Conservation (phyloP, 2,888 invertebrate genomes). For the Aplocera efformata region DNA sequence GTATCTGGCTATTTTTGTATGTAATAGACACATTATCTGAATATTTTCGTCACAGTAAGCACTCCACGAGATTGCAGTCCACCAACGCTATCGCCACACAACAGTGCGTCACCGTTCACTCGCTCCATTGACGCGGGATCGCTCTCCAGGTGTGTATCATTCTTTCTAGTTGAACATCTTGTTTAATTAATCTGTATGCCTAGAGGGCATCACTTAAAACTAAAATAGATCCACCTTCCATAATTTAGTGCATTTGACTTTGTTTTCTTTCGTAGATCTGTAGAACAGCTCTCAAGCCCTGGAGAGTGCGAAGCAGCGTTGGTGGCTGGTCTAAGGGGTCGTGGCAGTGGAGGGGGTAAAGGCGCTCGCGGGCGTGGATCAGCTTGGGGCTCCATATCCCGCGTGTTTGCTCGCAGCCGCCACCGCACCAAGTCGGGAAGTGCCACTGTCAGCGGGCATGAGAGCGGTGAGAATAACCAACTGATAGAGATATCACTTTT, state of each 20-base stretch:
- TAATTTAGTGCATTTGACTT: too few species aligned
- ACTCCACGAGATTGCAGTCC: slow-evolving; percentile 92
- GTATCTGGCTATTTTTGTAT: too few species aligned
- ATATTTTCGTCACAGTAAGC: slow-evolving; percentile 77
- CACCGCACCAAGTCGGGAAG: slow-evolving; percentile 89
- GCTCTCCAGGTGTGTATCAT: slow-evolving; percentile 78
- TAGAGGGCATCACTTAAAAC: too few species aligned
- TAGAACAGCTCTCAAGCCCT: slow-evolving; percentile 91
- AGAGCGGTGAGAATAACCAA: slow-evolving; percentile 74
- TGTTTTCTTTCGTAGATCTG: slow-evolving; percentile 74
- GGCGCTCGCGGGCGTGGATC: slow-evolving; percentile 84
- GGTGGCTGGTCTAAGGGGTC: slow-evolving; percentile 66
- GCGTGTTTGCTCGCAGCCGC: slow-evolving; percentile 92
- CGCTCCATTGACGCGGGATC: slow-evolving; percentile 86
- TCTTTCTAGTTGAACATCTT: neutral
- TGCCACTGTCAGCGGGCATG: slow-evolving; percentile 82
- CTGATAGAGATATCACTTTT: too few species aligned
- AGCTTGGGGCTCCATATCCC: slow-evolving; percentile 94
- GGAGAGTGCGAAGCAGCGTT: slow-evolving; percentile 85
- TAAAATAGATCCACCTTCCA: too few species aligned
- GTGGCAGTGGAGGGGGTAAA: slow-evolving; percentile 50
- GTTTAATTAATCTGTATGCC: too few species aligned
- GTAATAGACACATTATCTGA: neutral
- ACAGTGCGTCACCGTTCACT: slow-evolving; percentile 85
- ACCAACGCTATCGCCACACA: slow-evolving; percentile 90